Conservation (phyloP, 1,140 invertebrate species). For the Drosophila sulfurigaster region DNA sequence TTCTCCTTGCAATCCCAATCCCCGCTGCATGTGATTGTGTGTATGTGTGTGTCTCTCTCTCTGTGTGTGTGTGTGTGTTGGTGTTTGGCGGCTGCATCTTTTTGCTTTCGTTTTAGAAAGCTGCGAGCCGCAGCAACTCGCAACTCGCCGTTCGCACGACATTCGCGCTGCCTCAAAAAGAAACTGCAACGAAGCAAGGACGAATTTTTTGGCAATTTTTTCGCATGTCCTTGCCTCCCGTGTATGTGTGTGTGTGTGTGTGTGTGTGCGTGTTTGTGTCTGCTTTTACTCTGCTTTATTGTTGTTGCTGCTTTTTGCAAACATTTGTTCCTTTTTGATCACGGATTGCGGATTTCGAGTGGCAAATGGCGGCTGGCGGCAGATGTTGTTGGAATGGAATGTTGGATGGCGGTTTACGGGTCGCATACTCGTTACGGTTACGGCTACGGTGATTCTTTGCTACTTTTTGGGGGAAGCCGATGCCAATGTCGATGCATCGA, state of each 20-base stretch:
- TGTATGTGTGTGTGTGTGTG: conserved; percentile 25
- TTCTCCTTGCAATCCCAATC: conserved; percentile 54
- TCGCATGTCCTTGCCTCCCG: conserved; percentile 18
- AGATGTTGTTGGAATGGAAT: too few species aligned
- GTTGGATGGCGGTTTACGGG: not conserved
- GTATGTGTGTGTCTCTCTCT: not conserved
- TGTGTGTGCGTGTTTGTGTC: conserved; percentile 13
- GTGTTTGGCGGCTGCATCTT: conserved; percentile 60
- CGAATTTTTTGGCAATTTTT: conserved; percentile 84
- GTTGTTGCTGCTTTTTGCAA: conserved; percentile 19
- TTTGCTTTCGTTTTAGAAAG: conserved; percentile 81
- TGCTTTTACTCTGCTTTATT: conserved; percentile 53
- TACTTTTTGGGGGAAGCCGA: conserved; percentile 22
- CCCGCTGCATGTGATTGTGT: not conserved
- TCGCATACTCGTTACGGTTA: conserved; percentile 18
- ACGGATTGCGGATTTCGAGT: conserved; percentile 1
- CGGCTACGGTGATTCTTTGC: conserved; percentile 35
- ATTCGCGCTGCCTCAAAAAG: conserved; percentile 70
- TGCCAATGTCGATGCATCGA: too few species aligned
- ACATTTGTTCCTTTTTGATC: conserved; percentile 48
- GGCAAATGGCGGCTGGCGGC: not conserved
- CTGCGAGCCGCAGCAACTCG: conserved; percentile 43
- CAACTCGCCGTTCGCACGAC: conserved; percentile 69
- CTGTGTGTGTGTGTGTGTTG: conserved; percentile 23
- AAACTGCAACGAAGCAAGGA: conserved; percentile 84